phyloP scores from a whole-genome alignment of 2,797 vertebrate species.

The Bryconaethiops microstoma region DNA sequence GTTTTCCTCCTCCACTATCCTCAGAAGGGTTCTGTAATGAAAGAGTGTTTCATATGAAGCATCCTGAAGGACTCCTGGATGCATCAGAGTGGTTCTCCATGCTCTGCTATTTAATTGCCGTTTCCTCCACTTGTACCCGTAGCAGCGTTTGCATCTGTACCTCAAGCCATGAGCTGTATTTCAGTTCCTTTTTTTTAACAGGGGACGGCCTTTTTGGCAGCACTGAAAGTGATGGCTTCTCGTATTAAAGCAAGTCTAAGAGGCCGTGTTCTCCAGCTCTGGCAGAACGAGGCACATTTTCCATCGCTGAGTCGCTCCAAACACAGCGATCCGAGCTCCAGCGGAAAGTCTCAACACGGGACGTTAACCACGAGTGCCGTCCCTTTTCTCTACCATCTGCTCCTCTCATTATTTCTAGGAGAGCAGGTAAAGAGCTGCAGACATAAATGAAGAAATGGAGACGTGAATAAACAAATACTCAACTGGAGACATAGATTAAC shows the following conservation, averaged over 20 bases:
- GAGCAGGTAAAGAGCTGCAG: neutral
- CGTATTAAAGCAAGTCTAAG: neutral
- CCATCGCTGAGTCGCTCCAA: neutral
- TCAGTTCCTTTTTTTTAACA: neutral
- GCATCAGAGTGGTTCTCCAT: neutral
- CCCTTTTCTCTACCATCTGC: conserved; percentile 45
- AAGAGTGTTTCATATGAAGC: conserved; percentile 12
- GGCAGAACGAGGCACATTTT: conserved; percentile 3
- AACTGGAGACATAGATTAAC: neutral
- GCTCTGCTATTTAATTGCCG: neutral
- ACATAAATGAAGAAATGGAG: conserved; percentile 25
- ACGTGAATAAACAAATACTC: conserved; percentile 16
- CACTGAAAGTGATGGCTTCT: neutral
- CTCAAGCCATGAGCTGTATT: neutral
- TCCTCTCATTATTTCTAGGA: conserved; percentile 29
- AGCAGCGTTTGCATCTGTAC: neutral
- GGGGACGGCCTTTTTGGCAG: neutral
- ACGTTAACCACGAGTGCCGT: conserved; percentile 21
- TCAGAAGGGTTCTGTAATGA: conserved; percentile 34
- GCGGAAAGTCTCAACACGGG: neutral
- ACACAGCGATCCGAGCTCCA: neutral
- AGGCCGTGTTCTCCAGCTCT: neutral
- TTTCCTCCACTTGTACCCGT: neutral
- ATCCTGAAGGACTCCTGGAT: conserved; percentile 12
- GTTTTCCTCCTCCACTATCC: conserved; percentile 22